These are phyloP conservation scores for Turritopsis rubra DNA, from an alignment of 30 jellyfish, hydroid and myxozoan species.

Conservation along the genomic window DNA sequence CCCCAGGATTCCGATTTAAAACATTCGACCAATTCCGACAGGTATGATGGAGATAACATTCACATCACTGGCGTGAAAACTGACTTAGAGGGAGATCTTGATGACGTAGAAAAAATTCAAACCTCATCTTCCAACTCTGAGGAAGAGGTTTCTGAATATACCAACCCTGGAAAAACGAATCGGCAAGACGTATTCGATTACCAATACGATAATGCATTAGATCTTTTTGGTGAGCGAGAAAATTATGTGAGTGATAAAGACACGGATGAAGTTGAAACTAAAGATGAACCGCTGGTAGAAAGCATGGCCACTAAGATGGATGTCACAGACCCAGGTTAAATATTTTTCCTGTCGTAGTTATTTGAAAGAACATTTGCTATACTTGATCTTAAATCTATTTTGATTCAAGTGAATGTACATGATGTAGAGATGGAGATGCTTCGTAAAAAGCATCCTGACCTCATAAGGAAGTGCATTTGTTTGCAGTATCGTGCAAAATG, in stretches of 20 bases:
- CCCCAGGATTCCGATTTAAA: neutral
- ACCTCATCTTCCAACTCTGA: neutral
- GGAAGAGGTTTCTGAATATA: neutral
- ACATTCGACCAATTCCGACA: neutral
- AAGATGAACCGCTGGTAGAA: neutral
- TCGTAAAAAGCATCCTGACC: no score
- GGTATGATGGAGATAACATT: neutral
- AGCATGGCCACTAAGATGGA: neutral
- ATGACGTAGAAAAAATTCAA: neutral
- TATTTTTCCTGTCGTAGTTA: no score
- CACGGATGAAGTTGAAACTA: neutral
- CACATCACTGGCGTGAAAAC: neutral
- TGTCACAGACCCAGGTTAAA: neutral
- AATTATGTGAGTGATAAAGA: neutral
- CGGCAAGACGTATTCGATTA: neutral
- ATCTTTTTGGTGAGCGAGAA: neutral
- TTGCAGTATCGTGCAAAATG: no score
- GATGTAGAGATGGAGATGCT: no score
- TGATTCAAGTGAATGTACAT: no score
- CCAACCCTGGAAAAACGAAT: neutral
- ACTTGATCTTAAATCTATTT: no score
- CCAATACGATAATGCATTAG: conserved; percentile 1
- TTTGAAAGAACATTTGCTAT: no score
- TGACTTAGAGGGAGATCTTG: neutral
- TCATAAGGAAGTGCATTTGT: no score